These are phyloP conservation scores for Cheumatopsyche charites DNA, from an alignment of 1,140 invertebrate species.

Conservation along the genomic window DNA sequence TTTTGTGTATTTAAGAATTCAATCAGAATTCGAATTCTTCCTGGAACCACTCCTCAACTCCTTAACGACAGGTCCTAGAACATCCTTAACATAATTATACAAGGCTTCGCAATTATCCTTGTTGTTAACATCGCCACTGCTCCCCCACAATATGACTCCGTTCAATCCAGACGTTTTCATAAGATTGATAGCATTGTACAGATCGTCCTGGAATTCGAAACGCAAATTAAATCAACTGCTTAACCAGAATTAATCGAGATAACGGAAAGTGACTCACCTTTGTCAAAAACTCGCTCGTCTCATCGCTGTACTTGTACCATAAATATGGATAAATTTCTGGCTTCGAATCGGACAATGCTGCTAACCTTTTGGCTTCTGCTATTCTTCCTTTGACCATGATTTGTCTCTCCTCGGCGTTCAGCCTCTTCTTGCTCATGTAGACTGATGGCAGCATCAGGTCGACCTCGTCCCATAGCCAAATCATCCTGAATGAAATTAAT, in stretches of 20 bases:
- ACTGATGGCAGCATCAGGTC: constrained; percentile 70
- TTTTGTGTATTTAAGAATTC: too few relatives aligned
- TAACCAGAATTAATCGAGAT: neutral
- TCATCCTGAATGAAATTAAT: constrained; percentile 61
- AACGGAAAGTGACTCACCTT: constrained; percentile 56
- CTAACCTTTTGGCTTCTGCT: constrained; percentile 65
- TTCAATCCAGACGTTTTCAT: constrained; percentile 63
- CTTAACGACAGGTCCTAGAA: constrained; percentile 65
- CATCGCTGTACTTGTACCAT: constrained; percentile 74
- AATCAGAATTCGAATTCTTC: too few relatives aligned
- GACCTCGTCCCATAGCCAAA: constrained; percentile 71
- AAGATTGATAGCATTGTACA: constrained; percentile 61
- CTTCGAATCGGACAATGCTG: constrained; percentile 50
- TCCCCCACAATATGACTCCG: constrained; percentile 76
- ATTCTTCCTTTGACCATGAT: constrained; percentile 68
- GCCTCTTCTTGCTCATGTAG: constrained; percentile 63
- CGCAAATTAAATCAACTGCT: neutral
- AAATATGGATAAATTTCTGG: constrained; percentile 67
- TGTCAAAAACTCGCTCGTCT: constrained; percentile 59
- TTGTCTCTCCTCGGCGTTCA: constrained; percentile 58
- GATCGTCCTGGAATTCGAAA: constrained; percentile 62
- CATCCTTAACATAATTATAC: constrained; percentile 63
- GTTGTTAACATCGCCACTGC: constrained; percentile 71
- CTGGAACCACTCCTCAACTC: constrained; percentile 44
- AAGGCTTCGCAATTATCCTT: constrained; percentile 67